Conservation (phyloP, 1,140 invertebrate genomes). For the Mizuhopecten yessoensis region DNA sequence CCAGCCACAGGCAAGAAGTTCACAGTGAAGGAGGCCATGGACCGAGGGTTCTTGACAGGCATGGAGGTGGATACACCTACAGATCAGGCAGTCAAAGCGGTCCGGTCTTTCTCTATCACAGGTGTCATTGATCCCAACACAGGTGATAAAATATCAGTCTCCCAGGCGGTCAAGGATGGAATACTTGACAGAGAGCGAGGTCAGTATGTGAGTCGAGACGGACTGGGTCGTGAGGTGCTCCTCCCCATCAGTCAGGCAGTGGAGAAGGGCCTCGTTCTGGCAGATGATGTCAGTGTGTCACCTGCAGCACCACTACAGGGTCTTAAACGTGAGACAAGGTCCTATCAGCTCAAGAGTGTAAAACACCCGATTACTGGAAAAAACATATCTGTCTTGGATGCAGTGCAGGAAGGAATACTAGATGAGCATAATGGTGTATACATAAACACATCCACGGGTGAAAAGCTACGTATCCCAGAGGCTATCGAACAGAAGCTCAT, state of each 20-base stretch:
- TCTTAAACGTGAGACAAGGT: slow-evolving; percentile 80
- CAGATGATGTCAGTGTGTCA: slow-evolving; percentile 71
- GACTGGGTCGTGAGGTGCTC: slow-evolving; percentile 64
- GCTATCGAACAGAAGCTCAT: slow-evolving; percentile 87
- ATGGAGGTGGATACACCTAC: slow-evolving; percentile 70
- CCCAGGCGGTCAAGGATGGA: slow-evolving; percentile 92
- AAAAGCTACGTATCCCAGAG: slow-evolving; percentile 91
- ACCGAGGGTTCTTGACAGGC: slow-evolving; percentile 77
- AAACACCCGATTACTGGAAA: slow-evolving; percentile 86
- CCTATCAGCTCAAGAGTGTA: slow-evolving; percentile 86
- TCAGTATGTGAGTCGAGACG: slow-evolving; percentile 77
- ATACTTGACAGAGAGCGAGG: slow-evolving; percentile 92
- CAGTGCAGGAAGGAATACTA: slow-evolving; percentile 91
- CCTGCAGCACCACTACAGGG: slow-evolving; percentile 57
- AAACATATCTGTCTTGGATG: slow-evolving; percentile 90
- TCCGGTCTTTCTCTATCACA: slow-evolving; percentile 82
- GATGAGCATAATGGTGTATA: slow-evolving; percentile 92
- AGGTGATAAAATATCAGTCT: slow-evolving; percentile 90
- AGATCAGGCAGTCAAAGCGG: slow-evolving; percentile 77
- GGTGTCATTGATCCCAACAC: slow-evolving; percentile 92
- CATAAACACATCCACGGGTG: slow-evolving; percentile 90
- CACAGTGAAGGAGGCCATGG: slow-evolving; percentile 92
- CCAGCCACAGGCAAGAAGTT: slow-evolving; percentile 87
- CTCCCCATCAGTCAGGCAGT: slow-evolving; percentile 94
- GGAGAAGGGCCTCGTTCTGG: slow-evolving; percentile 83